Evolutionary conservation across 2,113 vertebrate genomes (phyloP), one percentile per base, ranked within the genome.

Genomic region (Chamaetylas fuelleborni): DNA sequence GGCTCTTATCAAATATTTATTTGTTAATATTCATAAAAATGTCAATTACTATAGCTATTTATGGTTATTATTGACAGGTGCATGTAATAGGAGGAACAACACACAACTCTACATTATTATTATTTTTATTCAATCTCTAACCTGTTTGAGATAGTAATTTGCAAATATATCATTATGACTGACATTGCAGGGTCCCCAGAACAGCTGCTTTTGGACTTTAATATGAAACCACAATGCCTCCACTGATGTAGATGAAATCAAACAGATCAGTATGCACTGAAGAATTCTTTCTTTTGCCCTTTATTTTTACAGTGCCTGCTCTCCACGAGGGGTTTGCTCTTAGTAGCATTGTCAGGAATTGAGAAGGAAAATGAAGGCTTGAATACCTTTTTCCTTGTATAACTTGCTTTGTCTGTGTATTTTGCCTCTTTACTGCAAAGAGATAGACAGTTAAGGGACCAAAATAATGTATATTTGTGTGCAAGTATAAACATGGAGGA

Each of bases 371-470:
- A 89, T 45, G 8, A 72, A 74, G 9, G 12, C 14, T 6, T 58
- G 5, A 83, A 33, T 57, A 31, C 10, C 2, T 19, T 90, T 62
- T 90, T 61, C 9, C 12, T 60, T 18, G 31, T 28, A 18, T 34
- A 26, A 69, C 47, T 51, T 76, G 2, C 9, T 64, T 82, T 81
- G 7, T 33, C 58, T 61, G 6, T 51, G 7, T 25, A 28, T 57
- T 95, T 92, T 86, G 6, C 18, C 26, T 93, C 76, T 43, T 74
- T 47, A 60, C 45, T 89, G 33, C 33, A 71, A 80, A 92, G 25
- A 87, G 7, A 11, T 7, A 51, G 25, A 33, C 15, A 73, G 22
- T 43, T 71, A 70, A 80, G 60, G 8, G 31, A 43, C 11, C 3
- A 13, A 91, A 76, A 90, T 31, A 19, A 29, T 33, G 5, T 29